phyloP scores from a whole-genome alignment of 2,888 invertebrate genomes.

The Drosophila hamatofila region DNA sequence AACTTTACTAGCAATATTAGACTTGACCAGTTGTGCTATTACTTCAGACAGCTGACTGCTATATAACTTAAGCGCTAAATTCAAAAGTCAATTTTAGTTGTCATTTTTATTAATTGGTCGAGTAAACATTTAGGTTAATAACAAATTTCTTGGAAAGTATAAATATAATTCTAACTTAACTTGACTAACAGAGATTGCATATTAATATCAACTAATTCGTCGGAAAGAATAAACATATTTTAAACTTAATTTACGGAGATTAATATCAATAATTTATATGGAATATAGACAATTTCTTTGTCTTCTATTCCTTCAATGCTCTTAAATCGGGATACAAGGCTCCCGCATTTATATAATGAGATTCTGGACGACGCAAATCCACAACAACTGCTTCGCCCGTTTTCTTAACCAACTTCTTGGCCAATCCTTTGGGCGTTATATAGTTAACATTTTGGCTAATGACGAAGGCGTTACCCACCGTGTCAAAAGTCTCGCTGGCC shows the following conservation, averaged over 20 bases:
- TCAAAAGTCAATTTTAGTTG: not conserved
- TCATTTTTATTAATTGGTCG: not conserved
- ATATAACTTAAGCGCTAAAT: not conserved
- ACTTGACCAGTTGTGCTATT: not conserved
- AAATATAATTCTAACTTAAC: not conserved
- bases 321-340: constrained; percentile 83
- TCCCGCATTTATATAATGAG: constrained; percentile 81
- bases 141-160: no score
- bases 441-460: constrained; percentile 89
- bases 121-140: not conserved
- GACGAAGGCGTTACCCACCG: constrained; percentile 89
- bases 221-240: constrained; percentile 18
- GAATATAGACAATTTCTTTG: not conserved
- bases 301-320: constrained; percentile 65
- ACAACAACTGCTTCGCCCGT: constrained; percentile 87
- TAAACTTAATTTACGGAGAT: constrained; percentile 14
- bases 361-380: constrained; percentile 67
- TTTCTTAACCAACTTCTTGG: constrained; percentile 88
- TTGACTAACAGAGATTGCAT: not conserved
- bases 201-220: constrained; percentile 10
- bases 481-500: constrained; percentile 88
- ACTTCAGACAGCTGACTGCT: not conserved
- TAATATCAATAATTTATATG: constrained; percentile 19
- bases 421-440: constrained; percentile 89
- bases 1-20: not conserved